phyloP scores from a whole-genome alignment of 2,888 invertebrate genomes.

The Plebejus anna region DNA sequence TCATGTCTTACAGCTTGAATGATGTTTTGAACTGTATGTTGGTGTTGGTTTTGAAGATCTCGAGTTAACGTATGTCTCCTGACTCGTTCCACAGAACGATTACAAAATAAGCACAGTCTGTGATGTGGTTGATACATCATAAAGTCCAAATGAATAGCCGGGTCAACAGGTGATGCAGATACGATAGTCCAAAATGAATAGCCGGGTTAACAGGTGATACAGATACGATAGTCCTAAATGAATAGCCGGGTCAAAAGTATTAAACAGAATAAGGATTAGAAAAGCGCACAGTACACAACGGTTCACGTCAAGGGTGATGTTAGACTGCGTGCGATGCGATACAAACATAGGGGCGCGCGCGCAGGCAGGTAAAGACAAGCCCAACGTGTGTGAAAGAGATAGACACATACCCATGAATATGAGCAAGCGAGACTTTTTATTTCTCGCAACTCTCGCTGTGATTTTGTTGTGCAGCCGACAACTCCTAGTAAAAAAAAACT shows the following conservation, averaged over 20 bases:
- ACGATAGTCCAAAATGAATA: background rate
- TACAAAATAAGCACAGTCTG: background rate
- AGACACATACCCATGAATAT: background rate
- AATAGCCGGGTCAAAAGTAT: background rate
- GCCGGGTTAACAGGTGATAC: too few species aligned
- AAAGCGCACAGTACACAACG: background rate
- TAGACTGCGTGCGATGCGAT: background rate
- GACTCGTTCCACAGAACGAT: slow-evolving; percentile 11
- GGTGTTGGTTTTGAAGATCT: slow-evolving; percentile 4
- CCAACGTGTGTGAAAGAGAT: background rate
- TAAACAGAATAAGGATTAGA: background rate
- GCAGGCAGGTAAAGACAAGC: background rate
- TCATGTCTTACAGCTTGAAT: slow-evolving; percentile 7
- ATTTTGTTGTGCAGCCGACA: background rate
- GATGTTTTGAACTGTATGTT: slow-evolving; percentile 10
- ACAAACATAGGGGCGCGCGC: background rate
- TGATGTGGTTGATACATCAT: background rate
- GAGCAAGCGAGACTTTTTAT: background rate
- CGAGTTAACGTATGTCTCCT: slow-evolving; percentile 7
- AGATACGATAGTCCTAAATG: too few species aligned
- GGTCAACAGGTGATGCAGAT: background rate
- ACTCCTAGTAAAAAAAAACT: background rate
- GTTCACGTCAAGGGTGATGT: background rate
- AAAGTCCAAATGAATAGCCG: slow-evolving; percentile 1
- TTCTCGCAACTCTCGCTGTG: background rate